Base-by-base conservation (phyloP, 30 jellyfish, hydroid and myxozoan species). In the Rhopilema esculentum region DNA sequence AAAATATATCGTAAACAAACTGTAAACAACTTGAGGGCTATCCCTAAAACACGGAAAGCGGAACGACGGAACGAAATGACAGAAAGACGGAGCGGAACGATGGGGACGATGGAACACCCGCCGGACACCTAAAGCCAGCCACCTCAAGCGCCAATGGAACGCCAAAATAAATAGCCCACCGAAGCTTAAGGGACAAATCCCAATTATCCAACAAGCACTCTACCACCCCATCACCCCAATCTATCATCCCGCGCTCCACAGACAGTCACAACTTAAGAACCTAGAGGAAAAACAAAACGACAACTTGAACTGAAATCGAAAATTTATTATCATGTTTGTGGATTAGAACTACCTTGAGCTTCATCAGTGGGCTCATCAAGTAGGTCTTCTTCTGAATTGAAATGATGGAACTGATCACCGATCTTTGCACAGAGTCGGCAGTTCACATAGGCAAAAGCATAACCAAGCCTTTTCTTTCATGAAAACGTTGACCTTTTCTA, bases 381-480 rank as follows among this genome's bases (percentile, higher is more conserved):
- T 24, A 66, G 23, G 27, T 66, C 77, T 66, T 24, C 29, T 66
- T 66, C 23, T 16, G 23, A 16, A 9, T 70, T 22, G 63, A 70
- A 70, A 30, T 70, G 29, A 27, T 70, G 63, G 63, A 70, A 27
- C 19, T 30, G 53, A 70, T 70, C 82, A 17, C 63, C 82, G 63
- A 20, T 70, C 53, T 70, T 70, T 30, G 63, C 53, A 70, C 82
- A 24, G 63, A 70, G 82, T 70, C 82, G 53, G 24, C 82, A 70
- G 26, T 70, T 70, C 63, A 70, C 63, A 30, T 70, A 57, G 23
- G 82, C 82, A 16, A 70, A 70, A 21, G 82, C 82, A 70, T 7
- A 70, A 27, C 82, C 82, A 27, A 0, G 82, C 63, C 82, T 70
- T 70, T 24, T 70, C 82, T 70, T 70, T 62, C 82, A 70, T 24